These are phyloP conservation scores for Drosophila yooni DNA, from an alignment of 2,888 invertebrate species.

Conservation along the genomic window DNA sequence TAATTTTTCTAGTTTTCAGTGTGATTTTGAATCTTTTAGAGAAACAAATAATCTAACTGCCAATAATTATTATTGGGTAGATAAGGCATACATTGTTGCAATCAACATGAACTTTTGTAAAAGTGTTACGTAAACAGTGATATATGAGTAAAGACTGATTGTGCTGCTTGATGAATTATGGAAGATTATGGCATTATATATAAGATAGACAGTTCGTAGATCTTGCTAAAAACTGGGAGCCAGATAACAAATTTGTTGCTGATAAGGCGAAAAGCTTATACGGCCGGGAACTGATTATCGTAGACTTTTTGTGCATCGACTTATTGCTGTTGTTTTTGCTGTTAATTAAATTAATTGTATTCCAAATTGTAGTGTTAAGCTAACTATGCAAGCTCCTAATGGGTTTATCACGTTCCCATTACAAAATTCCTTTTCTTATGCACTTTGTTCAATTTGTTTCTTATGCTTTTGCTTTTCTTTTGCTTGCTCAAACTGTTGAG, in stretches of 20 bases:
- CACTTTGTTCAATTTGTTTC: neutral
- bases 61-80: neutral
- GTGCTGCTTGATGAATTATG: neutral
- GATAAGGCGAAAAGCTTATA: conserved; percentile 45
- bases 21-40: neutral
- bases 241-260: conserved; percentile 28
- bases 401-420: conserved; percentile 6
- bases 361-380: neutral
- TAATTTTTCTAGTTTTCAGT: no score
- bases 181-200: neutral
- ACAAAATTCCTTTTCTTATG: neutral
- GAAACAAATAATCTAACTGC: neutral
- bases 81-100: neutral
- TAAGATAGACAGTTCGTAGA: conserved; percentile 5
- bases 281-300: conserved; percentile 36
- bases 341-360: conserved; percentile 10
- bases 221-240: neutral
- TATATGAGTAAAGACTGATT: neutral
- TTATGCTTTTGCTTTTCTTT: neutral
- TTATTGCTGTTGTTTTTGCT: neutral
- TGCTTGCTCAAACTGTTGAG: conserved; percentile 5
- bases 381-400: conserved; percentile 8
- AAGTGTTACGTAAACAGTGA: neutral
- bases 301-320: conserved; percentile 3
- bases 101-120: neutral